Evolutionary conservation across 1,140 invertebrate genomes (phyloP).

Genomic region (Scaptomyza graminum): DNA sequence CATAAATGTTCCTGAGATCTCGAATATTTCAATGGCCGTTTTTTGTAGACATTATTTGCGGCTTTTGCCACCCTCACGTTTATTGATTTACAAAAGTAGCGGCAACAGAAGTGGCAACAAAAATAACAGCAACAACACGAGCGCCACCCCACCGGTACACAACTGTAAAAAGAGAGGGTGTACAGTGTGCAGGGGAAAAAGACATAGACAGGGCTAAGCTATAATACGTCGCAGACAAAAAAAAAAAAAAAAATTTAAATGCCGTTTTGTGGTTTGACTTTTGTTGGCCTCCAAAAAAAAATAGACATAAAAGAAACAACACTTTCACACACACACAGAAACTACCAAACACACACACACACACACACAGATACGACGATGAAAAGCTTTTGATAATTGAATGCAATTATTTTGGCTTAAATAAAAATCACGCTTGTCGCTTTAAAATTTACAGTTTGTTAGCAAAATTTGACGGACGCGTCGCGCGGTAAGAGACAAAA

Average conservation of each 20-base stretch:
- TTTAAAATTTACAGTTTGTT: conserved; percentile 39
- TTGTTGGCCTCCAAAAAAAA: conserved; percentile 34
- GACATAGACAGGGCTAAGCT: conserved; percentile 52
- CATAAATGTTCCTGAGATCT: conserved; percentile 7
- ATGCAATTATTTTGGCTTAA: conserved; percentile 39
- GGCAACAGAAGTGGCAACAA: conserved; percentile 39
- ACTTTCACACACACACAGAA: conserved; percentile 19
- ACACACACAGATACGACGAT: conserved; percentile 1
- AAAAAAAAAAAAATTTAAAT: conserved; percentile 60
- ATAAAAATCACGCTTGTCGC: conserved; percentile 21
- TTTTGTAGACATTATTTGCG: conserved; percentile 66
- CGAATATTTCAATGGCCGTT: conserved; percentile 5
- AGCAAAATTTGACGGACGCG: conserved; percentile 52
- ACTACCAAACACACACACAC: conserved; percentile 2
- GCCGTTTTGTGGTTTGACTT: conserved; percentile 72
- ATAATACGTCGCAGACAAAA: conserved; percentile 66
- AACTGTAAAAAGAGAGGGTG: conserved; percentile 3
- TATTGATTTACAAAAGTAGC: conserved; percentile 80
- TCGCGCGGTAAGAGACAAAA: conserved; percentile 34
- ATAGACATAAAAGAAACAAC: not conserved
- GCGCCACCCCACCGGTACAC: conserved; percentile 11
- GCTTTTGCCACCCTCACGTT: conserved; percentile 77
- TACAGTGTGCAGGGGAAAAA: not conserved
- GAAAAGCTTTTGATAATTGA: conserved; percentile 31
- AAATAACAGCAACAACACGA: conserved; percentile 36